A percentile compares a stretch with the other conserved stretches of the same genome.
These are phyloP conservation scores for Scopus umbretta DNA, from an alignment of 2,113 vertebrate genomes.

Conservation along the genomic window DNA sequence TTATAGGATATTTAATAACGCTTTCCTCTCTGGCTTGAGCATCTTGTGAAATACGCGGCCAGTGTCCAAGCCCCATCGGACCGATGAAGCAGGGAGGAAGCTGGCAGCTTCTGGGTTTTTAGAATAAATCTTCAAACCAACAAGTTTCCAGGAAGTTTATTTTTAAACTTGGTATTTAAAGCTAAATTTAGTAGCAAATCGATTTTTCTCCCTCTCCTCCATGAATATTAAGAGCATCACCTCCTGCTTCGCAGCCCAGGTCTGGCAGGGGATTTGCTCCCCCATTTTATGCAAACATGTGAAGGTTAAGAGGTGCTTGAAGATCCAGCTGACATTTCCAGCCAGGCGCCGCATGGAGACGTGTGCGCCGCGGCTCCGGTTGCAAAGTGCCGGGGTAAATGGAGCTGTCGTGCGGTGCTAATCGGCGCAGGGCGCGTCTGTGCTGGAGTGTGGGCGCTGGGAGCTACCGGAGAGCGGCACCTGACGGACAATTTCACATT, in stretches of 20 bases:
- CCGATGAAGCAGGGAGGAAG: rapidly evolving
- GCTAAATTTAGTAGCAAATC: not conserved
- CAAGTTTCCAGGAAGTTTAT: not conserved
- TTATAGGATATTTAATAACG: rapidly evolving
- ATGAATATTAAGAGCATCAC: not conserved
- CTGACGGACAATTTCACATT: not conserved
- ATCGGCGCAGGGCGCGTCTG: not conserved
- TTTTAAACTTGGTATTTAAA: not conserved
- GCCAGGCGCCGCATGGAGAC: not conserved
- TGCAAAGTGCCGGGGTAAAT: rapidly evolving
- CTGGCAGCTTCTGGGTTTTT: not conserved
- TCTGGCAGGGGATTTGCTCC: not conserved
- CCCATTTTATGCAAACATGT: rapidly evolving
- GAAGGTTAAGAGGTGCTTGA: conserved; percentile 38
- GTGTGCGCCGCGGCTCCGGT: rapidly evolving
- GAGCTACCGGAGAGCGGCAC: not conserved
- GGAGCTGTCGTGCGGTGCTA: not conserved
- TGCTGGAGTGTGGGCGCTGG: not conserved
- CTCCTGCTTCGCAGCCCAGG: not conserved
- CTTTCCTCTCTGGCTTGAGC: not conserved
- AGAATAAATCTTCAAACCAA: not conserved
- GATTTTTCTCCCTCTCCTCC: not conserved
- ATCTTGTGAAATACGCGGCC: not conserved
- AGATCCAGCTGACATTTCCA: not conserved
- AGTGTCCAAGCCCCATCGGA: rapidly evolving